These are phyloP conservation scores for Tokudaia tokunoshimensis DNA, from an alignment of 2,797 vertebrate species.

Conservation along the genomic window DNA sequence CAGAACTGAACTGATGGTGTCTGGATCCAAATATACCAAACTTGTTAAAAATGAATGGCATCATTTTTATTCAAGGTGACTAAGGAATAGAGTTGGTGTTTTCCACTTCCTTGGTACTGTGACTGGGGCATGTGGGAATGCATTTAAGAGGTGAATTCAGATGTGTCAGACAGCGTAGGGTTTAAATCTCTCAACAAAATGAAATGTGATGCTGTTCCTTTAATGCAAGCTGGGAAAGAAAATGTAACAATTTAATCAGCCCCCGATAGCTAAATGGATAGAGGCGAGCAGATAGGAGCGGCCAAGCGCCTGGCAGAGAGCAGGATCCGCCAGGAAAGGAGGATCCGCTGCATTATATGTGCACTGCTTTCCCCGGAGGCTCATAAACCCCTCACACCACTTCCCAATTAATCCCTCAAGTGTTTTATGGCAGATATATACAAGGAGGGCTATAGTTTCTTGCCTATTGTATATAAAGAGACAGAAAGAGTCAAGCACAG, in stretches of 20 bases:
- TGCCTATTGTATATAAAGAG: constrained; percentile 3
- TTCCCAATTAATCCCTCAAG: constrained; percentile 52
- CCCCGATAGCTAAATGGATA: constrained; percentile 72
- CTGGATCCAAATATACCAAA: constrained; percentile 79
- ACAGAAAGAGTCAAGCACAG: not conserved
- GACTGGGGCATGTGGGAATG: constrained; percentile 43
- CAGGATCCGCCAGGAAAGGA: not conserved
- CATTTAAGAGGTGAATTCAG: constrained; percentile 76
- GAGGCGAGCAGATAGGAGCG: constrained; percentile 62
- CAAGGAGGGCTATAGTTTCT: not conserved
- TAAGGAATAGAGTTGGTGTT: constrained; percentile 74
- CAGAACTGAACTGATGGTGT: constrained; percentile 73
- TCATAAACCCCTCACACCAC: constrained; percentile 53
- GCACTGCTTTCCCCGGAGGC: not conserved
- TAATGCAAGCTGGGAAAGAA: constrained; percentile 68
- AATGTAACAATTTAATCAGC: constrained; percentile 80
- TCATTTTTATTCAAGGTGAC: constrained; percentile 82
- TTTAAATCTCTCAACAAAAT: constrained; percentile 77
- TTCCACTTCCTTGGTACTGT: constrained; percentile 62
- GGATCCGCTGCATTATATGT: not conserved
- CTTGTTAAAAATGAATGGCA: constrained; percentile 73
- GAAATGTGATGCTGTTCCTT: constrained; percentile 74
- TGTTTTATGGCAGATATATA: not conserved
- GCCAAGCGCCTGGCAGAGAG: not conserved
- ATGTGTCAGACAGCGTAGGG: constrained; percentile 65